Evolutionary conservation across 2,113 vertebrate species (phyloP).

Genomic region (Thinocorus orbignyianus): DNA sequence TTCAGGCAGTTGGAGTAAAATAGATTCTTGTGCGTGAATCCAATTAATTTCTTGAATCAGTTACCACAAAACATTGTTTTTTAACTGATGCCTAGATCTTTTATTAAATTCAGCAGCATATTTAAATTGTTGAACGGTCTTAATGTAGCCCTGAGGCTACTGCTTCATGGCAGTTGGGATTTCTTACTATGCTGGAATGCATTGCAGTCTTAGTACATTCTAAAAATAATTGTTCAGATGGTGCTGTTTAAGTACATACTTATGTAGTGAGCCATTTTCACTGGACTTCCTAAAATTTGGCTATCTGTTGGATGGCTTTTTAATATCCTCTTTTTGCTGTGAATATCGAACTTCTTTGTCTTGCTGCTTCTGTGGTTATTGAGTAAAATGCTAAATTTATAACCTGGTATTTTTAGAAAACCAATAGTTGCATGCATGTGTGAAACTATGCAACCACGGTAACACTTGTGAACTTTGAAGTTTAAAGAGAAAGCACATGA

Average conservation of each 20-base stretch:
- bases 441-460: not conserved
- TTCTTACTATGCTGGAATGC: constrained; percentile 52
- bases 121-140: constrained; percentile 4
- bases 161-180: constrained; percentile 30
- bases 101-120: not conserved
- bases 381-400: constrained; percentile 8
- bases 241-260: constrained; percentile 36
- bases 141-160: constrained; percentile 21
- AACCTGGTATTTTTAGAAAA: not conserved
- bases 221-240: constrained; percentile 66
- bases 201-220: not conserved
- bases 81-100: not conserved
- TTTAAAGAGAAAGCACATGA: not conserved
- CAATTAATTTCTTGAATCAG: constrained; percentile 15
- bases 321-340: not conserved
- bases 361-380: not conserved
- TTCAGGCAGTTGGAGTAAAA: constrained; percentile 25
- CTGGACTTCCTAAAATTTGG: not conserved
- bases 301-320: not conserved
- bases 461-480: not conserved
- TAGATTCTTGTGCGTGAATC: constrained; percentile 2
- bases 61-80: constrained; percentile 5
- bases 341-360: not conserved
- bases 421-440: not conserved
- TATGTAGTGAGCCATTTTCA: constrained; percentile 26